These are phyloP conservation scores for Furcifer pardalis DNA, from an alignment of 2,797 vertebrate species.

Conservation along the genomic window DNA sequence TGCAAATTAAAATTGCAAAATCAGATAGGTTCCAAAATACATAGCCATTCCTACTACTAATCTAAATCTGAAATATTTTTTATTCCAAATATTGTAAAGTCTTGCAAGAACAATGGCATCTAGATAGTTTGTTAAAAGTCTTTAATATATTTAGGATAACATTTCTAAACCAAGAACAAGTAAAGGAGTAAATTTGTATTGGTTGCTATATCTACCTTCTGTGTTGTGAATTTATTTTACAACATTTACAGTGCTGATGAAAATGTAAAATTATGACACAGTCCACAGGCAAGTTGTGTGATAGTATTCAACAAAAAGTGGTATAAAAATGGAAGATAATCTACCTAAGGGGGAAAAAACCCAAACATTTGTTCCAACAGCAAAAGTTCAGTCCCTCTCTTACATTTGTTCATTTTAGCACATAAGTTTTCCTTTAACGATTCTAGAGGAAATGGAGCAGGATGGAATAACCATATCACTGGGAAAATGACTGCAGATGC, in stretches of 20 bases:
- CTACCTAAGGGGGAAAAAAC: conserved; percentile 12
- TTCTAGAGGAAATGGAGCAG: conserved; percentile 57
- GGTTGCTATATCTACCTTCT: not conserved
- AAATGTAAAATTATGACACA: conserved; percentile 30
- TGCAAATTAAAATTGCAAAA: no score
- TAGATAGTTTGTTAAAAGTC: not conserved
- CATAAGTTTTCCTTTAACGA: conserved; percentile 22
- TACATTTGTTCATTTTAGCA: conserved; percentile 47
- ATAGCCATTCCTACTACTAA: no score
- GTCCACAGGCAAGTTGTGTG: not conserved
- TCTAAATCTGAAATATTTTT: not conserved
- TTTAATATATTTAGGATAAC: not conserved
- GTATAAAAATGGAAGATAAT: not conserved
- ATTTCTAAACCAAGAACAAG: not conserved
- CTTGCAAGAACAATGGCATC: not conserved
- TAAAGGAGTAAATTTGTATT: not conserved
- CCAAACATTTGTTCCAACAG: conserved; percentile 36
- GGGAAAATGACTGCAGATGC: conserved; percentile 48
- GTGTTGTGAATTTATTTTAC: not conserved
- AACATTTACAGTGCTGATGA: not conserved
- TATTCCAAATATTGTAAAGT: not conserved
- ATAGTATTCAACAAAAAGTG: not conserved
- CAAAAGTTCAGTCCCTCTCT: conserved; percentile 50
- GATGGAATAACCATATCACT: conserved; percentile 51
- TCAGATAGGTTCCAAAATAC: no score